Conservation (phyloP, 2,797 vertebrate genomes). For the Falco peregrinus region DNA sequence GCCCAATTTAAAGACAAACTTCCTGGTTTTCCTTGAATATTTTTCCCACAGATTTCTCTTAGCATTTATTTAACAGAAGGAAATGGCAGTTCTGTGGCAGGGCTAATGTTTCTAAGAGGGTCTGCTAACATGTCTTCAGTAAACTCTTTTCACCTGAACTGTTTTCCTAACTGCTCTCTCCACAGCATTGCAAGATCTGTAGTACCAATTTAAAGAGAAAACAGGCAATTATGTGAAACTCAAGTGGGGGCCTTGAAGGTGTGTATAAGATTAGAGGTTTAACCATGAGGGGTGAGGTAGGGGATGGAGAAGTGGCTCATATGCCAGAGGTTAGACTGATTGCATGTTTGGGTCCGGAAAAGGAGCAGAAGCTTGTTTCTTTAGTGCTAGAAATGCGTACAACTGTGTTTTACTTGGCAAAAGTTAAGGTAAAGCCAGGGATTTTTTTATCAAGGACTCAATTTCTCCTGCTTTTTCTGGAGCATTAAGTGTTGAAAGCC, state of each 20-base stretch:
- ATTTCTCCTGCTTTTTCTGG: slow-evolving; percentile 12
- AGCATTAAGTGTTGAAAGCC: not conserved
- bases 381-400: not conserved
- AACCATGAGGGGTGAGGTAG: not conserved
- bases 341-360: not conserved
- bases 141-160: not conserved
- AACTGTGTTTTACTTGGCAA: not conserved
- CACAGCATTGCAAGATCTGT: not conserved
- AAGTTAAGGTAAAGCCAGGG: not conserved
- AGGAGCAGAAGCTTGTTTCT: not conserved
- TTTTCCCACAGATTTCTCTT: not conserved
- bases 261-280: slow-evolving; percentile 46
- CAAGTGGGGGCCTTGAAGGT: not conserved
- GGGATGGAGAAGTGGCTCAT: not conserved
- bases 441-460: not conserved
- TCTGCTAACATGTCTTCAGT: not conserved
- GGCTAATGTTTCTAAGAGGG: not conserved
- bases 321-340: not conserved
- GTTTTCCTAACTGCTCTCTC: not conserved
- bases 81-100: not conserved
- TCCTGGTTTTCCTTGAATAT: not conserved
- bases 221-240: not conserved
- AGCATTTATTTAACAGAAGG: not conserved
- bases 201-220: slow-evolving; percentile 1
- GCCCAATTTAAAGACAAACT: not conserved